phyloP scores from a whole-genome alignment of 2,888 invertebrate species.

The Magallana nippona region DNA sequence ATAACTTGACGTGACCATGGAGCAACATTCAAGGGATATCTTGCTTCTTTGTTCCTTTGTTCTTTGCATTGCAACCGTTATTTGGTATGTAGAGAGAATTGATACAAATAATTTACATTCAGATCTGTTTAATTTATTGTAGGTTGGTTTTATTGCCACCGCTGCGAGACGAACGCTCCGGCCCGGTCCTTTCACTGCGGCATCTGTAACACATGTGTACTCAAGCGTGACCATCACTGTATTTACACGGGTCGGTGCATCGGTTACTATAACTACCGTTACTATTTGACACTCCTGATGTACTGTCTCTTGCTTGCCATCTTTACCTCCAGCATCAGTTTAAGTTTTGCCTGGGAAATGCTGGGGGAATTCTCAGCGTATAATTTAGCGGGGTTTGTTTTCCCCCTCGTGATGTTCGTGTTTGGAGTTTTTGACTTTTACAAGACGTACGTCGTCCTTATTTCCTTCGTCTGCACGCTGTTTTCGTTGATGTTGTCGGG shows the following conservation, averaged over 20 bases:
- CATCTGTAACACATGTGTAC: conserved; percentile 79
- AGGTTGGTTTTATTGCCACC: conserved; percentile 88
- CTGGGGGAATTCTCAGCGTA: conserved; percentile 68
- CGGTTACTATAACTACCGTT: conserved; percentile 75
- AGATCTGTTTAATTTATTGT: conserved; percentile 40
- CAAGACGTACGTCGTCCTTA: conserved; percentile 65
- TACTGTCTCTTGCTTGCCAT: conserved; percentile 67
- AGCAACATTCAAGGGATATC: no score
- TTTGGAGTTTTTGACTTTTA: conserved; percentile 64
- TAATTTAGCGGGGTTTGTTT: conserved; percentile 69
- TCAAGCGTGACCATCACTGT: conserved; percentile 79
- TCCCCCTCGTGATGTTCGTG: conserved; percentile 75
- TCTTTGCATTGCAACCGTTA: no score
- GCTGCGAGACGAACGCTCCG: conserved; percentile 76
- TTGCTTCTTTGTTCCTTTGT: no score
- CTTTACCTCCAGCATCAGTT: conserved; percentile 78
- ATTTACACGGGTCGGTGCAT: conserved; percentile 77
- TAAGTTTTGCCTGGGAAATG: conserved; percentile 72
- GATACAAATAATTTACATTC: no score
- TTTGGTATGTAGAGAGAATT: no score
- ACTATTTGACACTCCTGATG: conserved; percentile 73
- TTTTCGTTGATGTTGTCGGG: conserved; percentile 70
- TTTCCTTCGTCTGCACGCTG: conserved; percentile 74
- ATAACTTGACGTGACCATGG: no score
- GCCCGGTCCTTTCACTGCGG: conserved; percentile 76